Evolutionary conservation across 2,113 vertebrate species (phyloP), one percentile per base, ranked within the genome.

Genomic region (Rallus limicola): DNA sequence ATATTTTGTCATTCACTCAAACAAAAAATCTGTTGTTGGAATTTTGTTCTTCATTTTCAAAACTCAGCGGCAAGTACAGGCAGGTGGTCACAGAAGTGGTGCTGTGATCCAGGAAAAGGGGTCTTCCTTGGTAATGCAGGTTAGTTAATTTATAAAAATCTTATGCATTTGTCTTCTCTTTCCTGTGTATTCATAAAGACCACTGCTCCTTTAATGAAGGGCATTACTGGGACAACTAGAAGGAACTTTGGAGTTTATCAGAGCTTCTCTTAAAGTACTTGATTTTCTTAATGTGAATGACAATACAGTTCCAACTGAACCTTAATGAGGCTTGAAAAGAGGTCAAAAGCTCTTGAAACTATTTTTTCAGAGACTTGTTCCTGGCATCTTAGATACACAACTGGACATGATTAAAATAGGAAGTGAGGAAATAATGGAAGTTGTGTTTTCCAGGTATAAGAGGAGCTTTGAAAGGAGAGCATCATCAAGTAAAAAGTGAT

Each of bases 51-150:
- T 88, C 9, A 2, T 42, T 79, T 91, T 68, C 16, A 59, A 82
- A 79, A 38, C 17, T 7, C 4, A 4, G 13, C 0, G 0, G 12
- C 18, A 79, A 31, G 8, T 24, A 80, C 16, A 65, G 12, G 13
- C 13, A 50, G 42, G 11, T 5, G 36, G 21, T 18, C 9, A 40
- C 10, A 20, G 36, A 79, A 80, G 6, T 16, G 21, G 6, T n/a
- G 48, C 4, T 64, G 28, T 40, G 14, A 40, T 29, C 18, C 31
- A 77, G 67, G 21, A 62, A 11, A 11, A 55, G 11, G 8, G 24
- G 16, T n/a, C 19, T 36, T 42, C 38, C 38, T 70, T 76, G 16
- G 7, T 55, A 60, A 81, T 36, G 16, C 70, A 62, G 11, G 2
- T 55, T 71, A 33, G 62, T 36, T 81, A 1, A 53, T 42, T 29